phyloP scores from a whole-genome alignment of 2,888 invertebrate species.

The Dilophus febrilis region DNA sequence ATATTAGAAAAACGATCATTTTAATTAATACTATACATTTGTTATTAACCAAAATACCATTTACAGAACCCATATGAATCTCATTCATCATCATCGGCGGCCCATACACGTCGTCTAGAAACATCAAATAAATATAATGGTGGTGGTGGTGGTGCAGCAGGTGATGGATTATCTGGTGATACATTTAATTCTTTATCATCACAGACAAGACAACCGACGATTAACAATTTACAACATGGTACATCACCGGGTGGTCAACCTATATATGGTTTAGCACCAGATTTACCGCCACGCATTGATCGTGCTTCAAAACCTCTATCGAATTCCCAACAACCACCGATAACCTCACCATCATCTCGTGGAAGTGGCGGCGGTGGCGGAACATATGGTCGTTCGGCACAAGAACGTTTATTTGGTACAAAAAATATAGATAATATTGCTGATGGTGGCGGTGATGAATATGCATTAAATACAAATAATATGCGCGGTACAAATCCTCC shows the following conservation, averaged over 20 bases:
- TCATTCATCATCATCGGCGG: conserved; percentile 15
- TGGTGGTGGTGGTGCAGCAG: conserved; percentile 14
- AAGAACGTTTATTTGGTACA: conserved; percentile 51
- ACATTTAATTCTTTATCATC: conserved; percentile 10
- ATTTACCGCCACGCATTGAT: conserved; percentile 71
- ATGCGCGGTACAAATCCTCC: conserved; percentile 21
- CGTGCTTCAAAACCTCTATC: conserved; percentile 54
- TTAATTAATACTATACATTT: too few species aligned
- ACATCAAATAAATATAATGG: conserved; percentile 49
- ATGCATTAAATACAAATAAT: conserved; percentile 15
- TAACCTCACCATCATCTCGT: conserved; percentile 1
- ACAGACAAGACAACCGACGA: conserved; percentile 16
- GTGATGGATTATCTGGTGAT: conserved; percentile 13
- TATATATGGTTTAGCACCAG: conserved; percentile 35
- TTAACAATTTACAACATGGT: conserved; percentile 21
- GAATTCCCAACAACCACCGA: conserved; percentile 27
- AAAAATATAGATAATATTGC: conserved; percentile 5
- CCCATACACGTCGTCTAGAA: conserved; percentile 24
- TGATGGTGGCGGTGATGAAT: conserved; percentile 25
- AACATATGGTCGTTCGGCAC: conserved; percentile 37
- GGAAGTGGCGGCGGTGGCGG: conserved; percentile 16
- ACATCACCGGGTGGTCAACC: conserved; percentile 9
- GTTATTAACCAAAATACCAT: too few species aligned
- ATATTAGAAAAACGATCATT: too few species aligned
- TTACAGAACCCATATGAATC: conserved; percentile 28